These are phyloP conservation scores for Syrphus vitripennis DNA, from an alignment of 2,888 invertebrate genomes.

Conservation along the genomic window DNA sequence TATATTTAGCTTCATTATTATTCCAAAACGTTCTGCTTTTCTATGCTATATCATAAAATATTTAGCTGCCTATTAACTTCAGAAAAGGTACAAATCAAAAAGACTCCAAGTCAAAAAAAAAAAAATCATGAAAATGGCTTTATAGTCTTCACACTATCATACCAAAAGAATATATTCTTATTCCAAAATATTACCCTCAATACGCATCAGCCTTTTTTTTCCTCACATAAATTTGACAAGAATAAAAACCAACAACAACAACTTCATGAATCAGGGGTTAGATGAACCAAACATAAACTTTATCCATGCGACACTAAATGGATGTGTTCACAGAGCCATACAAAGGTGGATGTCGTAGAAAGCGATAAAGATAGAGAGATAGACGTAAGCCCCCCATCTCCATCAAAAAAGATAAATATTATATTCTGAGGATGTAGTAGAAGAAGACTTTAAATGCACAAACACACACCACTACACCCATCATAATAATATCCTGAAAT, in stretches of 20 bases:
- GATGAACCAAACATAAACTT: constrained; percentile 68
- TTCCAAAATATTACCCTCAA: background rate
- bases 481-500: background rate
- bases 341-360: background rate
- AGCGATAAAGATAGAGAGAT: background rate
- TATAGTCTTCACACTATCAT: constrained; percentile 41
- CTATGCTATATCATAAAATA: constrained; percentile 37
- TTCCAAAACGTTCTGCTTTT: background rate
- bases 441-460: constrained; percentile 7
- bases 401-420: constrained; percentile 56
- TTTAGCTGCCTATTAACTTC: constrained; percentile 32
- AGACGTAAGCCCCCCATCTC: constrained; percentile 15
- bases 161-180: background rate
- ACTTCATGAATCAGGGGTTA: constrained; percentile 55
- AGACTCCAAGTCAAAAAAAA: background rate
- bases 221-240: background rate
- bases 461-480: constrained; percentile 23
- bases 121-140: constrained; percentile 56
- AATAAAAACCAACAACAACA: background rate
- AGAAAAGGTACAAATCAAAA: constrained; percentile 32
- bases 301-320: constrained; percentile 68
- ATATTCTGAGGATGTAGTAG: constrained; percentile 40
- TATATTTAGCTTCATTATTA: background rate
- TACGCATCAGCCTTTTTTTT: constrained; percentile 1
- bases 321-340: constrained; percentile 39